Conservation (phyloP, 2,113 vertebrate species). For the Spheniscus mendiculus region DNA sequence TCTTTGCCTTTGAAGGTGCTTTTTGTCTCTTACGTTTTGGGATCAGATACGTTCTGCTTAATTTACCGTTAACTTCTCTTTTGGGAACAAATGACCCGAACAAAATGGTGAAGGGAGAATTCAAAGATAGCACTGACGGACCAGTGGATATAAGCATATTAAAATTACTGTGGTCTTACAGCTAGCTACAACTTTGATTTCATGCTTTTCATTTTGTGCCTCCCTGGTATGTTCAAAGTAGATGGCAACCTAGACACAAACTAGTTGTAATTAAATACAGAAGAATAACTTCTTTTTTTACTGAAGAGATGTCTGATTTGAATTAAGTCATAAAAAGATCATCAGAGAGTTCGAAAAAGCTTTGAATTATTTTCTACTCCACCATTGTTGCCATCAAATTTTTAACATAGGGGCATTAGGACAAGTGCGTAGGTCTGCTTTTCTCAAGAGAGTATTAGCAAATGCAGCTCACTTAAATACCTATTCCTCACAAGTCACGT, state of each 20-base stretch:
- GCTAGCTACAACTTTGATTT: background rate
- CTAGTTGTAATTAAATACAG: background rate
- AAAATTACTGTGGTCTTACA: background rate
- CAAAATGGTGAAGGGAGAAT: background rate
- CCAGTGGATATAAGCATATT: background rate
- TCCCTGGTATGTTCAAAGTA: background rate
- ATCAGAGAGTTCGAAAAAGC: background rate
- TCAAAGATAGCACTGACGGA: background rate
- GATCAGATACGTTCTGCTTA: background rate
- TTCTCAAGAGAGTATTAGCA: background rate
- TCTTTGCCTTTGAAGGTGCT: background rate
- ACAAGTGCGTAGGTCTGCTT: background rate
- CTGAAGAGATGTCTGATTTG: background rate
- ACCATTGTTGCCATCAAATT: background rate
- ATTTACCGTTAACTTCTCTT: background rate
- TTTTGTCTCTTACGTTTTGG: background rate
- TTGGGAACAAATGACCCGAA: background rate
- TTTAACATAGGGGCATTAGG: background rate
- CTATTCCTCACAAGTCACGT: fast-evolving
- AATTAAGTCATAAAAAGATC: background rate
- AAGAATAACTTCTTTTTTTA: background rate
- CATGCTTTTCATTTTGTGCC: background rate
- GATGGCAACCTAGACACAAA: background rate
- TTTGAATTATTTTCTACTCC: background rate
- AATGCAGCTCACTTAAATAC: background rate